Percentiles rank a stretch among this genome's conserved stretches.
These are phyloP conservation scores for Tupiocoris notatus DNA, from an alignment of 2,888 invertebrate species.

Conservation along the genomic window DNA sequence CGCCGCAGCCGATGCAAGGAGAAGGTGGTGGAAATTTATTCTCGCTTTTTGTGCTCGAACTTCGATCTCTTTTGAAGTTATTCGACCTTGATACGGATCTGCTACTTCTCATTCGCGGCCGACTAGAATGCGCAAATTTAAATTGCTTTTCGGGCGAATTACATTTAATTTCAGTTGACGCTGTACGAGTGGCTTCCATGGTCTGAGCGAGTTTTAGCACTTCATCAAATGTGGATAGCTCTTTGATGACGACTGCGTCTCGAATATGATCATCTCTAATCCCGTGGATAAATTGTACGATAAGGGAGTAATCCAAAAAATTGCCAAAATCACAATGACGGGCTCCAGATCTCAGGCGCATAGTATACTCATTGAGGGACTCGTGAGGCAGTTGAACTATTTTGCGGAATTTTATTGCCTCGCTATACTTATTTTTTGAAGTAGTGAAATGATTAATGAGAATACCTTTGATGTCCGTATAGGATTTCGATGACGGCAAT, in stretches of 20 bases:
- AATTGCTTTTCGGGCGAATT: not conserved
- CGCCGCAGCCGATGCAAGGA: not conserved
- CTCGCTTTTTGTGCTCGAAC: not conserved
- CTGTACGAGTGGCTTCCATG: constrained; percentile 14
- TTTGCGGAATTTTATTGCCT: constrained; percentile 5
- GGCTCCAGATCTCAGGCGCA: constrained; percentile 7
- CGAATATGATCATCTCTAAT: not conserved
- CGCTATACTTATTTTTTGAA: too few relatives aligned
- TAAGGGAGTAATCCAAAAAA: constrained; percentile 28
- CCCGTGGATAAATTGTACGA: constrained; percentile 31
- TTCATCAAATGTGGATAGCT: not conserved
- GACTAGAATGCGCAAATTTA: constrained; percentile 3
- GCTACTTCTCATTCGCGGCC: not conserved
- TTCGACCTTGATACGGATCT: not conserved
- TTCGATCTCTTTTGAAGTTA: not conserved
- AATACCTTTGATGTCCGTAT: constrained; percentile 14
- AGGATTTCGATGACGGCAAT: not conserved
- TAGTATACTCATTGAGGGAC: not conserved
- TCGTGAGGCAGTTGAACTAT: constrained; percentile 1
- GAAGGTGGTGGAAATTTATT: not conserved
- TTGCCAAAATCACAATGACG: constrained; percentile 13
- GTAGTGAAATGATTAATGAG: too few relatives aligned
- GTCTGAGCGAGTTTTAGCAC: not conserved
- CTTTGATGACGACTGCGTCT: constrained; percentile 15
- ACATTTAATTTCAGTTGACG: not conserved